These are phyloP conservation scores for Fragum fragum DNA, from an alignment of 2,888 invertebrate genomes.

Conservation along the genomic window DNA sequence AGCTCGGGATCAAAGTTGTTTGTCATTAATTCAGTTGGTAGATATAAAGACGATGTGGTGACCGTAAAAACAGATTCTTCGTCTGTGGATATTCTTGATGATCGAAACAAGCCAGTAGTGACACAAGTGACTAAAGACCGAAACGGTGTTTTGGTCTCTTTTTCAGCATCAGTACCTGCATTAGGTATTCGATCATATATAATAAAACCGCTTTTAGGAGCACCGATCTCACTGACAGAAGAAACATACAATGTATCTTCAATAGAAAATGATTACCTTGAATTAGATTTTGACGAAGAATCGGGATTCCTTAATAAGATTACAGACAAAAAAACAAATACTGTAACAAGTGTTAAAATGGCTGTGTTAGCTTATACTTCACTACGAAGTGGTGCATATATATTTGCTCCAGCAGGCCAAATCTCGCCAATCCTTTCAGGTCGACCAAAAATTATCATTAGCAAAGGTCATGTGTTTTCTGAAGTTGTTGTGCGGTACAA, in stretches of 20 bases:
- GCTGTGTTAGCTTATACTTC: constrained; percentile 95
- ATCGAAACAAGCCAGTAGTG: neutral
- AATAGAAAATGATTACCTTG: constrained; percentile 75
- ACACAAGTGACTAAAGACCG: constrained; percentile 12
- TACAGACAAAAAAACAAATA: constrained; percentile 91
- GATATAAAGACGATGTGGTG: constrained; percentile 56
- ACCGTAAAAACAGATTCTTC: constrained; percentile 85
- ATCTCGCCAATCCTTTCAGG: constrained; percentile 66
- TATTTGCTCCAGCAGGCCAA: constrained; percentile 81
- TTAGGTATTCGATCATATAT: constrained; percentile 88
- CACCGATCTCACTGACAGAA: neutral
- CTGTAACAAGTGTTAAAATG: constrained; percentile 88
- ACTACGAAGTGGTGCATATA: constrained; percentile 85
- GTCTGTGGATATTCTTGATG: constrained; percentile 5
- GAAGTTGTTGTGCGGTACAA: constrained; percentile 92
- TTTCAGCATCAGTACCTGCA: constrained; percentile 91
- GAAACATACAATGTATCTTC: constrained; percentile 40
- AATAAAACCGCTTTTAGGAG: constrained; percentile 4
- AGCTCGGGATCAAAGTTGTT: constrained; percentile 49
- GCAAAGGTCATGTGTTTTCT: constrained; percentile 94
- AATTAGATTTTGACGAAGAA: constrained; percentile 69
- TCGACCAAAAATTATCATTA: constrained; percentile 91
- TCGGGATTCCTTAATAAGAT: constrained; percentile 90
- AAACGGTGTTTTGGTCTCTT: constrained; percentile 20
- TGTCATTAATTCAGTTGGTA: constrained; percentile 49